Evolutionary conservation across 1,140 invertebrate genomes (phyloP).

Genomic region (Nymphalis io): DNA sequence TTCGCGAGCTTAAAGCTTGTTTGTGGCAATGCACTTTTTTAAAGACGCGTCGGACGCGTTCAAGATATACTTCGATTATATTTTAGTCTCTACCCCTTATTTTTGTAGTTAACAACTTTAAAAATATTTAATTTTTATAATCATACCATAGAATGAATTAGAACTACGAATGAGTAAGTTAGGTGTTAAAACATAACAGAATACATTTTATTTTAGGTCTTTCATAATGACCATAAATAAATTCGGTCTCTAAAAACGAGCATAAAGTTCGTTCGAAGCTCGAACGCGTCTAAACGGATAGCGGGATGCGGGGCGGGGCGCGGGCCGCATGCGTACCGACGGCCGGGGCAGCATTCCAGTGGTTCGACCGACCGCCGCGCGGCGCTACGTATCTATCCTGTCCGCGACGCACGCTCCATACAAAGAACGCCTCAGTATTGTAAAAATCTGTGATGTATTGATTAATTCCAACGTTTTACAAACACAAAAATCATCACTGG

Average conservation of each 20-base stretch:
- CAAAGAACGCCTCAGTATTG: conserved; percentile 79
- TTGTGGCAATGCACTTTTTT: conserved; percentile 54
- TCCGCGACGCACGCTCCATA: conserved; percentile 67
- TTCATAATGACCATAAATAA: conserved; percentile 5
- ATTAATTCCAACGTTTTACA: conserved; percentile 75
- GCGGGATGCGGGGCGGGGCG: conserved; percentile 46
- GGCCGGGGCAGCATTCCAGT: conserved; percentile 70
- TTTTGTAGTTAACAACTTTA: neutral
- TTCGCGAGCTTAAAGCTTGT: conserved; percentile 54
- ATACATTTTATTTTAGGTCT: conserved; percentile 16
- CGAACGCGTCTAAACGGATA: conserved; percentile 60
- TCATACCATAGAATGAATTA: neutral
- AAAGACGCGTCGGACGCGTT: conserved; percentile 48
- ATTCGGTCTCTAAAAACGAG: conserved; percentile 37
- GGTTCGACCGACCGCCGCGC: conserved; percentile 69
- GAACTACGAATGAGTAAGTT: neutral
- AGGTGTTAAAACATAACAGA: neutral
- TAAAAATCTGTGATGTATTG: conserved; percentile 81
- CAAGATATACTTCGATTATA: conserved; percentile 18
- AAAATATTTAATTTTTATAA: neutral
- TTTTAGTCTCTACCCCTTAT: neutral
- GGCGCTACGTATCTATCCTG: conserved; percentile 50
- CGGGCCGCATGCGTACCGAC: conserved; percentile 67
- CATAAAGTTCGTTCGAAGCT: conserved; percentile 52
- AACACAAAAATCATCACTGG: conserved; percentile 51